A percentile compares a stretch with the other conserved stretches of the same genome.
phyloP scores from a whole-genome alignment of 2,888 invertebrate species.

The Allygus modestus region DNA sequence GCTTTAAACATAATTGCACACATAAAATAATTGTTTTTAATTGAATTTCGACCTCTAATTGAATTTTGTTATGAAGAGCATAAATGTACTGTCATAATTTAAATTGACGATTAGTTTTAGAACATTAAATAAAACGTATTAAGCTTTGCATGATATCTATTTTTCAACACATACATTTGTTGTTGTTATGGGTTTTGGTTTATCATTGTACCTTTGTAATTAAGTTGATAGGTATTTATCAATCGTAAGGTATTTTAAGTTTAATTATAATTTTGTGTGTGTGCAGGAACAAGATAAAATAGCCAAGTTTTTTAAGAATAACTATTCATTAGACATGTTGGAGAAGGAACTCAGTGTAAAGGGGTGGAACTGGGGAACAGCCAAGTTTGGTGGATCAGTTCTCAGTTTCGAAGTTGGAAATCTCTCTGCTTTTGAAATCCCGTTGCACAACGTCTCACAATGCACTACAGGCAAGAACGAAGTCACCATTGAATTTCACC shows the following conservation, averaged over 20 bases:
- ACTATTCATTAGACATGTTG: constrained; percentile 91
- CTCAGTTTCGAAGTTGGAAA: constrained; percentile 90
- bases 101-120: no score
- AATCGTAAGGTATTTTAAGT: no score
- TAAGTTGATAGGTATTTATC: no score
- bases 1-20: no score
- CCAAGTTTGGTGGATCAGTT: constrained; percentile 93
- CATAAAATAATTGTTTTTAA: no score
- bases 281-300: constrained; percentile 94
- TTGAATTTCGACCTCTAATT: no score
- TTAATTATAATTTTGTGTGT: no score
- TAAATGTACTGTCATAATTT: no score
- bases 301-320: constrained; percentile 89
- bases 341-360: constrained; percentile 96
- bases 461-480: constrained; percentile 98
- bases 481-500: constrained; percentile 98
- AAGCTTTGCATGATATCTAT: constrained; percentile 9
- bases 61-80: no score
- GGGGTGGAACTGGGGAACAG: constrained; percentile 99
- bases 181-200: no score
- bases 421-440: constrained; percentile 96
- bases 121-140: no score
- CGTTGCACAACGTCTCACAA: constrained; percentile 96
- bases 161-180: neutral
- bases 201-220: no score